A percentile compares a stretch with the other conserved stretches of the same genome.
Conservation (phyloP, 2,888 invertebrate species). For the Mayetiola destructor region DNA sequence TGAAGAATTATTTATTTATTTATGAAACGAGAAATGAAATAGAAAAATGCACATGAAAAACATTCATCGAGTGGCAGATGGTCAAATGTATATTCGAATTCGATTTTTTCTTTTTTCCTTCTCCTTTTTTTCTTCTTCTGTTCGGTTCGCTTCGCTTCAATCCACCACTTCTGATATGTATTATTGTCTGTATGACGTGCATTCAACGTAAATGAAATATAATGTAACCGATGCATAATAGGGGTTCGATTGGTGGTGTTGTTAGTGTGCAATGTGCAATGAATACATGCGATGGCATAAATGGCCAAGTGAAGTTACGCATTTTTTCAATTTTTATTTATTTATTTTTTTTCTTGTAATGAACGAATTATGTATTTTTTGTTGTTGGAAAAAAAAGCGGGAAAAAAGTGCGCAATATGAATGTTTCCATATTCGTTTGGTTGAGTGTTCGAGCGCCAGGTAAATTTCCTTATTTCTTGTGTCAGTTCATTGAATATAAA, state of each 20-base stretch:
- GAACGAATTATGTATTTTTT: neutral
- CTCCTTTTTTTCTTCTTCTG: neutral
- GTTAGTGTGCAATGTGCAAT: neutral
- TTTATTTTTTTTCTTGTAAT: neutral
- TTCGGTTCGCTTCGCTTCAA: neutral
- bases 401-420: neutral
- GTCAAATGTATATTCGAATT: slow-evolving; percentile 1
- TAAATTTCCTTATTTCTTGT: slow-evolving; percentile 8
- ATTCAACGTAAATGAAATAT: no score
- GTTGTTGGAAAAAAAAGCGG: neutral
- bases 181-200: neutral
- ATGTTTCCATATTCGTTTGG: no score
- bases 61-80: slow-evolving; percentile 2
- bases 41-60: slow-evolving; percentile 1
- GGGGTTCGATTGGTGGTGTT: no score
- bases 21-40: slow-evolving; percentile 3
- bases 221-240: slow-evolving; percentile 1
- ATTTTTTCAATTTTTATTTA: no score
- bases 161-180: slow-evolving; percentile 2
- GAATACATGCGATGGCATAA: neutral
- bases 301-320: slow-evolving; percentile 8
- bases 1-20: no score
- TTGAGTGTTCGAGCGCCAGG: no score
- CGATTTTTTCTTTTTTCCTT: neutral
- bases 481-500: no score